phyloP scores from a whole-genome alignment of 2,797 vertebrate species.

The Crocodylus rhombifer region DNA sequence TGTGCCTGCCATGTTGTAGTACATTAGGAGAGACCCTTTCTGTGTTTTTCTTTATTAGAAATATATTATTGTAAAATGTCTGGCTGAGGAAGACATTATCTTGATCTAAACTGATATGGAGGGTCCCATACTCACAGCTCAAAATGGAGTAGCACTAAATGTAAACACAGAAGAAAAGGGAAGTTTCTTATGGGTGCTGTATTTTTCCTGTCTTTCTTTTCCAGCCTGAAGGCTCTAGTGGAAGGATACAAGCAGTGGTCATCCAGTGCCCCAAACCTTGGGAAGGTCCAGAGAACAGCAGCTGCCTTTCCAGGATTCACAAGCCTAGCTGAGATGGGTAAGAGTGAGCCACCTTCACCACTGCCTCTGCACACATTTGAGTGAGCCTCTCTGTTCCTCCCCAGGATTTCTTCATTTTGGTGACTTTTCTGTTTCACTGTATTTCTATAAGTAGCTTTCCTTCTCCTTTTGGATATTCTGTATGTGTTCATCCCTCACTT shows the following conservation, averaged over 20 bases:
- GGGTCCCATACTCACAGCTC: neutral
- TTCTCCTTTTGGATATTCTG: neutral
- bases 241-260: conserved; percentile 94
- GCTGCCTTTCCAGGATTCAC: conserved; percentile 92
- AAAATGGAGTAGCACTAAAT: neutral
- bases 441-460: neutral
- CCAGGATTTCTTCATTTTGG: neutral
- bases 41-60: neutral
- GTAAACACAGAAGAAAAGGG: neutral
- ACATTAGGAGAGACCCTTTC: neutral
- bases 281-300: conserved; percentile 90
- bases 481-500: neutral
- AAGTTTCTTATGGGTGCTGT: neutral
- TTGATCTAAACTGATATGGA: neutral
- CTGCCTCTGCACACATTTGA: neutral
- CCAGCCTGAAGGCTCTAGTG: conserved; percentile 88
- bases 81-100: neutral
- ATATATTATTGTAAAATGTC: neutral
- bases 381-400: neutral
- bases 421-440: neutral
- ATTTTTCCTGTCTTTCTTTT: conserved; percentile 39
- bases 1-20: neutral
- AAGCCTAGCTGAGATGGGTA: conserved; percentile 94
- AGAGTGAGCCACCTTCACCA: conserved; percentile 50
- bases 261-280: conserved; percentile 94